phyloP scores from a whole-genome alignment of 1,140 invertebrate species.

The Brachionus calyciflorus region DNA sequence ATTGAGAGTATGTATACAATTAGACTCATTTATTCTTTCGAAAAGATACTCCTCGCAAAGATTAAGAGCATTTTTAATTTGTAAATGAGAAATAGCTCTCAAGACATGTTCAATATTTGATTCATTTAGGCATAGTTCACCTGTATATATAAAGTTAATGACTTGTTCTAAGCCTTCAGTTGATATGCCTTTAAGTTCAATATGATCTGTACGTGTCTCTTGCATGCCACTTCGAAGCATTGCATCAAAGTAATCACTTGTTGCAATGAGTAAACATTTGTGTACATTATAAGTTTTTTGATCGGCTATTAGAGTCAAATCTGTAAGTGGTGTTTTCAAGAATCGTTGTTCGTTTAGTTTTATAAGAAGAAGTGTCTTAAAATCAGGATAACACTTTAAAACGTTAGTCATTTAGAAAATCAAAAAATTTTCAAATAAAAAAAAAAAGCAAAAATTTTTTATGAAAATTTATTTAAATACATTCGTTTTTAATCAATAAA shows the following conservation, averaged over 20 bases:
- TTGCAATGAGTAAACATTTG: constrained; percentile 31
- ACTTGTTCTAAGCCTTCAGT: constrained; percentile 53
- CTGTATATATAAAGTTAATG: constrained; percentile 55
- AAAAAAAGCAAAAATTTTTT: no score
- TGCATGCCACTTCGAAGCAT: constrained; percentile 42
- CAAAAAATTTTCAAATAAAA: no score
- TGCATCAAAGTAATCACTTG: constrained; percentile 36
- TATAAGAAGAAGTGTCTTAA: not conserved
- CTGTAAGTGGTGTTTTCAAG: not conserved
- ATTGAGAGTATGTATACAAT: constrained; percentile 59
- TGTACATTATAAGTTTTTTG: constrained; percentile 26
- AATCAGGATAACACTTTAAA: not conserved
- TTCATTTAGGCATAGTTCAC: constrained; percentile 52
- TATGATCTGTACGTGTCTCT: constrained; percentile 50
- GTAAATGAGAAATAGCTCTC: constrained; percentile 57
- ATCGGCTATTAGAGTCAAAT: constrained; percentile 3
- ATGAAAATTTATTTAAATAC: no score
- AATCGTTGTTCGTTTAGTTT: constrained; percentile 39
- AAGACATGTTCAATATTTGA: constrained; percentile 58
- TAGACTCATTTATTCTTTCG: constrained; percentile 53
- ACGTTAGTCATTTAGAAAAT: no score
- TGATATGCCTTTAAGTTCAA: constrained; percentile 55
- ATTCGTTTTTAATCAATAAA: no score
- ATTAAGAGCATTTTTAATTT: constrained; percentile 55
- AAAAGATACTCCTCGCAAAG: constrained; percentile 57